Base-by-base conservation (phyloP, 2,888 invertebrate genomes). In the Caenorhabditis auriculariae region DNA sequence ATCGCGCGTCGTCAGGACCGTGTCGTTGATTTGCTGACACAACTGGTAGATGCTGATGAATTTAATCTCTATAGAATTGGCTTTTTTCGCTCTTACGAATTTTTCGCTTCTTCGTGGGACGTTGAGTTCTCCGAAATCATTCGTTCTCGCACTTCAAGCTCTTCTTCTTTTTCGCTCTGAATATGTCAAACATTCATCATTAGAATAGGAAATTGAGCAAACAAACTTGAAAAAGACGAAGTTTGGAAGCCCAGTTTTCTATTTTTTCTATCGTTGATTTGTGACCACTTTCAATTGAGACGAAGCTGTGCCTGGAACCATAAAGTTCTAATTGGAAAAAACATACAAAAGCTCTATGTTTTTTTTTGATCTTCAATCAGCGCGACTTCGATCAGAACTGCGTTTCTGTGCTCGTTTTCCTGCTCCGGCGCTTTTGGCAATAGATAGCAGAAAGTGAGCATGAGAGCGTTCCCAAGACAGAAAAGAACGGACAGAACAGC, bases 281-380 rank as follows among this genome's bases (percentile, higher is more conserved):
- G 83, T 89, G 88, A n/a, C 89, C 89, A 35, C 87, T 87, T 74
- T 89, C 89, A 68, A 89, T 87, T 76, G 89, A 89, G 23, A 89
- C 86, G 82, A 89, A 89, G 77, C 88, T 88, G 3, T 88, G 85
- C 39, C 89, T 83, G 19, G 50, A 71, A 60, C 35, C 37, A 24
- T 2, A 32, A 46, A 28, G 26, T 44, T n/a, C 9, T 9, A 19
- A 19, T n/a, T n/a, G n/a, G n/a, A n/a, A n/a, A n/a, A n/a, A n/a
- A n/a, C n/a, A n/a, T n/a, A n/a, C n/a, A n/a, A n/a, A n/a, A n/a
- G n/a, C n/a, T n/a, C n/a, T n/a, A n/a, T n/a, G n/a, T n/a, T n/a
- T n/a, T n/a, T n/a, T n/a, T n/a, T n/a, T n/a, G n/a, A n/a, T n/a
- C n/a, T n/a, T n/a, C n/a, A n/a, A n/a, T n/a, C n/a, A n/a, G n/a